phyloP scores from a whole-genome alignment of 2,797 vertebrate genomes.

The Paguma larvata region DNA sequence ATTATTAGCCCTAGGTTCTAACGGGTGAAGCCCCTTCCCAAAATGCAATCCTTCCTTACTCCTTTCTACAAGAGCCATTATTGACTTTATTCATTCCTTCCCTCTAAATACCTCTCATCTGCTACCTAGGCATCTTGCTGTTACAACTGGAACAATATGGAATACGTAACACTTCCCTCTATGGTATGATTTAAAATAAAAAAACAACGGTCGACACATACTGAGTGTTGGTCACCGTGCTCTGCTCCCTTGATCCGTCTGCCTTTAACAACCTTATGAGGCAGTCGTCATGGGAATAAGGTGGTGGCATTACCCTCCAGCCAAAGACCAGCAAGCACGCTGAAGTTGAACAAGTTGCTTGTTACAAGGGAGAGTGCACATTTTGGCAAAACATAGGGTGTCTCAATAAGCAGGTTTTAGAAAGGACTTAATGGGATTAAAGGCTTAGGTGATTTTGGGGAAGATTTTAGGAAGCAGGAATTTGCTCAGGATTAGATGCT shows the following conservation, averaged over 20 bases:
- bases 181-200: not conserved
- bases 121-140: not conserved
- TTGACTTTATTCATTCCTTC: not conserved
- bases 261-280: not conserved
- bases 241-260: not conserved
- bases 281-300: not conserved
- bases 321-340: not conserved
- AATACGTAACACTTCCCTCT: not conserved
- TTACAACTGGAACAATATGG: not conserved
- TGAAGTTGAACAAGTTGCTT: not conserved
- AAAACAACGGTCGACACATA: not conserved
- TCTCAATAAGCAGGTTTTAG: not conserved
- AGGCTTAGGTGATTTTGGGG: not conserved
- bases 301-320: not conserved
- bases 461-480: not conserved
- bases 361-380: not conserved
- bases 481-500: not conserved
- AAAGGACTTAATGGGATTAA: not conserved
- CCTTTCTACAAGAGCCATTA: not conserved
- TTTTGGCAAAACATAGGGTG: too few species aligned
- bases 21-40: not conserved
- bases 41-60: not conserved
- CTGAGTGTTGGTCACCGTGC: accelerated
- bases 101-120: not conserved
- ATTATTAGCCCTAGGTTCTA: not conserved